These are phyloP conservation scores for Cephus pulcher DNA, from an alignment of 2,888 invertebrate genomes.

Conservation along the genomic window DNA sequence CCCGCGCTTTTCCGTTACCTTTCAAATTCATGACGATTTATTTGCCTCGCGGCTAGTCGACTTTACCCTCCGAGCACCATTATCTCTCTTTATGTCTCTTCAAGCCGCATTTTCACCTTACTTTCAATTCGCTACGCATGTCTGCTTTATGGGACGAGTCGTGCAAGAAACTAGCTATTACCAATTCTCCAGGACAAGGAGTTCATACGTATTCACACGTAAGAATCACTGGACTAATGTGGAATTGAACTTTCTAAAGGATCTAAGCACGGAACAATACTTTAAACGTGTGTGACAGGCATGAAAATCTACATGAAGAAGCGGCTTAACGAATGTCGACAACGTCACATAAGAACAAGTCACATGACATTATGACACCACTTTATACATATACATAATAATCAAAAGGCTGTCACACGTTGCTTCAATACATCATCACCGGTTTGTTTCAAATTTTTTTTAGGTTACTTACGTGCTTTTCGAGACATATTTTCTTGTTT, in stretches of 20 bases:
- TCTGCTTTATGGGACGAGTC: neutral
- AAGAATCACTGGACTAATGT: neutral
- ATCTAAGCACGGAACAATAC: neutral
- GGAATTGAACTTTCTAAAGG: neutral
- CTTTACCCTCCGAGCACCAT: neutral
- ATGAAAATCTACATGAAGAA: neutral
- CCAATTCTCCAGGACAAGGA: neutral
- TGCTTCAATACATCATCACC: neutral
- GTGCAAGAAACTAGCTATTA: neutral
- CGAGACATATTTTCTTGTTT: constrained; percentile 27
- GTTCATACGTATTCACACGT: neutral
- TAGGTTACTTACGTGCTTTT: constrained; percentile 19
- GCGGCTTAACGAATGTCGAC: neutral
- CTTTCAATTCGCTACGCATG: neutral
- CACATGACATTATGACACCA: neutral
- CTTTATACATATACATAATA: neutral
- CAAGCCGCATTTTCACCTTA: neutral
- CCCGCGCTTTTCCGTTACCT: neutral
- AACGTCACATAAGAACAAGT: neutral
- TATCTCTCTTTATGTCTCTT: neutral
- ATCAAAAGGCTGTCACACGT: neutral
- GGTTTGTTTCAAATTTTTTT: neutral
- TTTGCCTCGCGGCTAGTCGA: neutral
- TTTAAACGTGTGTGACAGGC: neutral
- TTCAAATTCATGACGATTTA: neutral